These are phyloP conservation scores for Aplysina aerophoba DNA, from an alignment of 37 sponge, comb jelly and placozoan genomes.

Conservation along the genomic window DNA sequence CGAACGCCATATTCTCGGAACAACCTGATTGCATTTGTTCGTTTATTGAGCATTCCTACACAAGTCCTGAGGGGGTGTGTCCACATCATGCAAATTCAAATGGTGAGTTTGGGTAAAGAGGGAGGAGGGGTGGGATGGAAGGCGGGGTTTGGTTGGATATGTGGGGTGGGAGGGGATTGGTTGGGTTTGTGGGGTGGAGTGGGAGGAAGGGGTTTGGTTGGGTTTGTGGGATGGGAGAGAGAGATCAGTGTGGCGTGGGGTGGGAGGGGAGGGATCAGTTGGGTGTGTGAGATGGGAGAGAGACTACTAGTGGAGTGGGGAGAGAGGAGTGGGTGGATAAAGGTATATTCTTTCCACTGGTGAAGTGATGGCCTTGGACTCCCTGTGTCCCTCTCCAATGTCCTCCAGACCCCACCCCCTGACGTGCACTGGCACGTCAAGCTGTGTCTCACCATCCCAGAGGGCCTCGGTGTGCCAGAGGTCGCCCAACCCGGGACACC, in stretches of 20 bases:
- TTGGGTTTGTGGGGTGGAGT: too few species aligned
- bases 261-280: neutral
- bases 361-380: neutral
- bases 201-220: too few species aligned
- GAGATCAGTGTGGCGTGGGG: neutral
- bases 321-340: neutral
- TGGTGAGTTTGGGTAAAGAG: slow-evolving; percentile 30
- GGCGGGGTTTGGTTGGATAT: neutral
- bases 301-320: neutral
- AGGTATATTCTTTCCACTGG: neutral
- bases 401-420: slow-evolving; percentile 49
- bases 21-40: slow-evolving; percentile 51
- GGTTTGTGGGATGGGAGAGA: too few species aligned
- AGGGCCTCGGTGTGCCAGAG: slow-evolving; percentile 26
- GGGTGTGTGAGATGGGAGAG: too few species aligned
- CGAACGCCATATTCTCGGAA: slow-evolving; percentile 52
- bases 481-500: slow-evolving; percentile 22
- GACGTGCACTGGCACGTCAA: slow-evolving; percentile 50
- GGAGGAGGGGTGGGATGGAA: neutral
- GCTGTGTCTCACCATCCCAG: slow-evolving; percentile 67
- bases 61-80: slow-evolving; percentile 57
- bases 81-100: slow-evolving; percentile 60
- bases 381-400: neutral
- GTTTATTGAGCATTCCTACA: slow-evolving; percentile 55
- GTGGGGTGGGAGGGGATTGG: too few species aligned